Evolutionary conservation across 2,797 vertebrate species (phyloP), one percentile per base, ranked within the genome.

Genomic region (Masticophis lateralis): DNA sequence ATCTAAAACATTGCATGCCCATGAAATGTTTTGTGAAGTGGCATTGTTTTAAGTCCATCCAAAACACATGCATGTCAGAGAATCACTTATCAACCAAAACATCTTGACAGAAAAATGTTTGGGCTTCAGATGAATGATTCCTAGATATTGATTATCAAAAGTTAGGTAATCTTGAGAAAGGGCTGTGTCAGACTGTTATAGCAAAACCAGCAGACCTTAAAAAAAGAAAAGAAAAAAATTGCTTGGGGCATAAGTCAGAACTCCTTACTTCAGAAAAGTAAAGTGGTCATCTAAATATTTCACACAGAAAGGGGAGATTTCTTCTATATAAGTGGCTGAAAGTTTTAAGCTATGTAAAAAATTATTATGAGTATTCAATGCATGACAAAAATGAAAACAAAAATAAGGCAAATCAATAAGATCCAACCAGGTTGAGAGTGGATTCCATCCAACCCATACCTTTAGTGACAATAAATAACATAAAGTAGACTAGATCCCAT

Each of bases 1-100:
- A 86, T 95, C 94, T 59, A 91, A 91, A 93, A 94, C 4, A 61
- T 88, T 88, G 55, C 86, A 57, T 87, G 87, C 86, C 88, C 74
- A 91, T 25, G 47, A 28, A 12, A 13, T 59, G 2, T 69, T 91
- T 86, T 28, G 10, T 94, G 83, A 51, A 87, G 87, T 87, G 53
- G 87, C 3, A 61, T 22, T 61, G 5, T 32, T 56, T 20, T 91
- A 66, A 94, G 56, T 61, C 10, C 87, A 32, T 93, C 88, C 56
- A 86, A 94, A 86, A 94, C 11, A 92, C 87, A 89, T 27, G 0
- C 11, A 60, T 86, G 55, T 43, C 89, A 63, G 43, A 93, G 94
- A 90, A 92, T 91, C 27, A 74, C 0, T 1, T 28, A 1, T 90
- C 66, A 91, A 11, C n/a, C 37, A 74, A 0, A 87, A 59, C 63